Evolutionary conservation across 1,140 invertebrate genomes (phyloP), one percentile per base, ranked within the genome.

Genomic region (Dendroctonus valens): DNA sequence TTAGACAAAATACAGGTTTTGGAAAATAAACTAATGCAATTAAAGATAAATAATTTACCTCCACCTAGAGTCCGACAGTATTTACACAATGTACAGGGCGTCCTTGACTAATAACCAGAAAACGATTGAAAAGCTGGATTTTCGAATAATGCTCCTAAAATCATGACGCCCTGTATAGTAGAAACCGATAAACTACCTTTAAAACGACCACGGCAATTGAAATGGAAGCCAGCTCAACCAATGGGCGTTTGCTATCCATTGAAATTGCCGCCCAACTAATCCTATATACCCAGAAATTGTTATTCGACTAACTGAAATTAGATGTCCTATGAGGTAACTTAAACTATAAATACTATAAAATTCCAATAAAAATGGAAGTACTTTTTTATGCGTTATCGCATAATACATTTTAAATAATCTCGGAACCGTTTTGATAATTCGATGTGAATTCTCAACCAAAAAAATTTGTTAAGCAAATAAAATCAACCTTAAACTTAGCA

Each of bases 361-460:
- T 61, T 67, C 65, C 65, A 67, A 42, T 60, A 60, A 67, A 67
- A 67, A 55, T 67, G 65, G 65, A 68, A 68, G 26, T 68, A 68
- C 66, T 62, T 59, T 55, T 38, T 41, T 68, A 68, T 68, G 66
- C 59, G 42, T n/a, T 58, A 68, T 68, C 66, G 63, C 66, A 68
- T 68, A 68, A 60, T 67, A 60, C 61, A 26, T 59, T 46, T n/a
- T 46, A 11, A 46, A 2, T 46, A 46, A 46, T 11, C 42, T 46
- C 4, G 12, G 12, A 12, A 12, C 42, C 42, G 42, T 46, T 46
- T 46, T 46, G 12, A 46, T 46, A 46, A 12, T 46, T 46, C 8
- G 12, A 46, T 26, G 26, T 1, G 12, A 46, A 9, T n/a, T n/a
- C n/a, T n/a, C n/a, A n/a, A n/a, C n/a, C n/a, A n/a, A n/a, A n/a